These are phyloP conservation scores for Anhinga anhinga DNA, from an alignment of 2,113 vertebrate genomes.

Conservation along the genomic window DNA sequence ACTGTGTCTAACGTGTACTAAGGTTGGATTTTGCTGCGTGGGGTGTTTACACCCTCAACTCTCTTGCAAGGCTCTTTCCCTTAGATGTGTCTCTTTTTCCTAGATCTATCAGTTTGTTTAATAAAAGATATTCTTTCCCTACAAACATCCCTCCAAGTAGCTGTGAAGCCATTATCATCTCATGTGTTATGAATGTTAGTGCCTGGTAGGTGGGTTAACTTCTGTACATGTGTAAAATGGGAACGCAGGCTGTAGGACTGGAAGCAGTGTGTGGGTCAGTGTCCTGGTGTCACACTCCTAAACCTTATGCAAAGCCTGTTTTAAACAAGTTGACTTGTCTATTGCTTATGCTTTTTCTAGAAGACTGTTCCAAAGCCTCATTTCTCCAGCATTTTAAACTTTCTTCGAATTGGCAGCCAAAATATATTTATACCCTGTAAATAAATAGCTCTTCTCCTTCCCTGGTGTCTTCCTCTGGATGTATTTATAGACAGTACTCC, in stretches of 20 bases:
- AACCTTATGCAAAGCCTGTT: not conserved
- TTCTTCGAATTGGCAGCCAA: not conserved
- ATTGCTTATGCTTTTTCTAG: not conserved
- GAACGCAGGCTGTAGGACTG: not conserved
- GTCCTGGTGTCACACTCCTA: not conserved
- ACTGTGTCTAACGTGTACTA: not conserved
- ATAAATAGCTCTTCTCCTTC: not conserved
- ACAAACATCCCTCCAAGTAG: not conserved
- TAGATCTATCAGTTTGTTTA: not conserved
- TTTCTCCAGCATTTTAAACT: not conserved
- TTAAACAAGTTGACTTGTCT: not conserved
- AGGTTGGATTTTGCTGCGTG: not conserved
- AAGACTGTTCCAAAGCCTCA: not conserved
- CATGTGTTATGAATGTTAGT: not conserved
- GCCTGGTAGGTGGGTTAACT: not conserved
- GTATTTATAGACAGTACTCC: not conserved
- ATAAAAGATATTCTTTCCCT: not conserved
- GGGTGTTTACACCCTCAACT: not conserved
- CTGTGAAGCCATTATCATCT: not conserved
- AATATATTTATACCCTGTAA: not conserved
- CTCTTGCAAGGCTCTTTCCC: not conserved
- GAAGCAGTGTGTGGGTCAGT: not conserved
- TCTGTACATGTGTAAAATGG: rapidly evolving
- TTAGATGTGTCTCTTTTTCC: not conserved
- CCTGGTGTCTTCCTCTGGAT: not conserved